Evolutionary conservation across 2,113 vertebrate genomes (phyloP).

Genomic region (Poicephalus meyeri): DNA sequence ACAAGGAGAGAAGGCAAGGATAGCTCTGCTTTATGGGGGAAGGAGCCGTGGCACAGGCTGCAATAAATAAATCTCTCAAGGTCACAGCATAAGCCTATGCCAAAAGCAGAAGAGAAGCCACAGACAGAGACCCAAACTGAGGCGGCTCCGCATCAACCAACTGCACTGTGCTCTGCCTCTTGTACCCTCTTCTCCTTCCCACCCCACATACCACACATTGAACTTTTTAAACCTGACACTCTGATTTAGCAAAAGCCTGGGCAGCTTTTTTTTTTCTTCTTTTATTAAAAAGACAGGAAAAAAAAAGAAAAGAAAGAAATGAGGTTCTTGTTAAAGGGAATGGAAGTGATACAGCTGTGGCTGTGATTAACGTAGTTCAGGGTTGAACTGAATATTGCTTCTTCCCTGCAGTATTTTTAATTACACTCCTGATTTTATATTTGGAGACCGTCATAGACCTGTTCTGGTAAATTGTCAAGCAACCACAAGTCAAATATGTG

Average conservation of each 20-base stretch:
- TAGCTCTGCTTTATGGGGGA: neutral
- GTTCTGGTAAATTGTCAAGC: conserved; percentile 91
- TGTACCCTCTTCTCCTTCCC: neutral
- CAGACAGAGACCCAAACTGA: neutral
- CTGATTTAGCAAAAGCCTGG: conserved; percentile 25
- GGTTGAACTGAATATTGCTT: conserved; percentile 71
- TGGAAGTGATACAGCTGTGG: conserved; percentile 45
- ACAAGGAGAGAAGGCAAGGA: neutral
- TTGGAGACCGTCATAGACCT: conserved; percentile 80
- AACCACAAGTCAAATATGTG: conserved; percentile 96
- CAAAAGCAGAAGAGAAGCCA: neutral
- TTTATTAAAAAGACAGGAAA: neutral
- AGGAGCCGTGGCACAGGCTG: neutral
- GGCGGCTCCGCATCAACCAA: neutral
- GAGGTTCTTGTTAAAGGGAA: conserved; percentile 47
- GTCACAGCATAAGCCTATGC: neutral
- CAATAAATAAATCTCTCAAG: neutral
- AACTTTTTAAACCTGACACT: conserved; percentile 4
- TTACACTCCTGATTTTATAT: conserved; percentile 77
- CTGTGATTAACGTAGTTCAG: conserved; percentile 62
- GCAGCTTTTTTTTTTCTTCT: neutral
- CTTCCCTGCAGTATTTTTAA: conserved; percentile 74
- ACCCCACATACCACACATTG: neutral
- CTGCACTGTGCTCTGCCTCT: neutral
- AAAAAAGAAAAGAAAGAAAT: neutral